These are phyloP conservation scores for Seriola rivoliana DNA, from an alignment of 2,113 vertebrate genomes.

Conservation along the genomic window DNA sequence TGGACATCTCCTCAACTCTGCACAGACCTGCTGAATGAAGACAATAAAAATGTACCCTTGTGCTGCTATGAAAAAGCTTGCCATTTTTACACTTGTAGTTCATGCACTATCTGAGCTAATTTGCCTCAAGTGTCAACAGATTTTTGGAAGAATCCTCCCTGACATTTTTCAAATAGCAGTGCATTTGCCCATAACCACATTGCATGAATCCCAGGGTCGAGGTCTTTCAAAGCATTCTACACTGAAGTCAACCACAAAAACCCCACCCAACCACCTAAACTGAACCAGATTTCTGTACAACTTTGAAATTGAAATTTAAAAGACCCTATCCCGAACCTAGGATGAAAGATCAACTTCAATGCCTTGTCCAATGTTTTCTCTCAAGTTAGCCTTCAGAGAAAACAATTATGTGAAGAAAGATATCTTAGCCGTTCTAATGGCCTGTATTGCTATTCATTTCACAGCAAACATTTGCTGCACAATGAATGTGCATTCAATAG, in stretches of 20 bases:
- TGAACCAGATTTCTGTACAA: slow-evolving; percentile 77
- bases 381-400: neutral
- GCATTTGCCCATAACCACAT: slow-evolving; percentile 81
- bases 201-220: slow-evolving; percentile 75
- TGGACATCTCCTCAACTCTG: slow-evolving; percentile 14
- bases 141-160: slow-evolving; percentile 49
- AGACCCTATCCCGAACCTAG: slow-evolving; percentile 32
- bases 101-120: slow-evolving; percentile 41
- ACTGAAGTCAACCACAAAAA: slow-evolving; percentile 77
- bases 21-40: slow-evolving; percentile 27
- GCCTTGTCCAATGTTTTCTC: slow-evolving; percentile 24
- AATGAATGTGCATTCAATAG: slow-evolving; percentile 14
- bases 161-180: slow-evolving; percentile 81
- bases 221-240: slow-evolving; percentile 81
- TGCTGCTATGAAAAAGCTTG: slow-evolving; percentile 7
- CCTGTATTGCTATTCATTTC: slow-evolving; percentile 8
- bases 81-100: slow-evolving; percentile 35
- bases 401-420: slow-evolving; percentile 14
- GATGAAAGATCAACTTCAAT: slow-evolving; percentile 31
- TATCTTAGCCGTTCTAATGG: neutral
- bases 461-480: slow-evolving; percentile 29
- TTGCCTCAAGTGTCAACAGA: slow-evolving; percentile 49
- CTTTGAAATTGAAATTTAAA: slow-evolving; percentile 62
- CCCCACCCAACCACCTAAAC: slow-evolving; percentile 83
- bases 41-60: slow-evolving; percentile 12